Evolutionary conservation across 2,113 vertebrate species (phyloP).

Genomic region (Oplegnathus fasciatus): DNA sequence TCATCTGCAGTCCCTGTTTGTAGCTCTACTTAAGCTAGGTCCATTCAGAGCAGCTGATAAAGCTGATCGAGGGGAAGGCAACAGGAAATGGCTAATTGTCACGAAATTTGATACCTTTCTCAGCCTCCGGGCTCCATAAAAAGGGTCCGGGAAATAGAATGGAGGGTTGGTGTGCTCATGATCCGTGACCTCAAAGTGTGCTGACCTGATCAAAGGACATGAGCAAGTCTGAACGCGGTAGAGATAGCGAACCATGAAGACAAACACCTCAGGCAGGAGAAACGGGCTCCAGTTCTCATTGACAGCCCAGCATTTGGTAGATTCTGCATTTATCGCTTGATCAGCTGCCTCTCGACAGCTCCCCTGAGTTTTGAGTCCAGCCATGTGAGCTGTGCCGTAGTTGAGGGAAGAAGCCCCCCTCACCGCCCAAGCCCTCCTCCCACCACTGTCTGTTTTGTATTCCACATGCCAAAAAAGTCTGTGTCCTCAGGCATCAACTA

Average conservation of each 20-base stretch:
- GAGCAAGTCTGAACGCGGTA: constrained; percentile 40
- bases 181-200: constrained; percentile 69
- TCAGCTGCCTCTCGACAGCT: constrained; percentile 74
- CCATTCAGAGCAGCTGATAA: constrained; percentile 55
- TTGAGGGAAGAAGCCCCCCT: constrained; percentile 7
- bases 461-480: constrained; percentile 39
- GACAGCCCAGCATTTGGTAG: constrained; percentile 49
- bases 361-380: constrained; percentile 63
- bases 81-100: constrained; percentile 63
- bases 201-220: constrained; percentile 71
- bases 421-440: background rate
- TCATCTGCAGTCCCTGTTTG: background rate
- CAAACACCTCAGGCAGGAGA: constrained; percentile 65
- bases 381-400: constrained; percentile 53
- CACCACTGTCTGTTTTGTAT: constrained; percentile 55
- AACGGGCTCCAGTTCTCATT: constrained; percentile 34
- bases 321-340: constrained; percentile 69
- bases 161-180: constrained; percentile 28
- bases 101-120: constrained; percentile 47
- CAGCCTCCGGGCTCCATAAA: constrained; percentile 45
- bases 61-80: constrained; percentile 44
- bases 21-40: constrained; percentile 3
- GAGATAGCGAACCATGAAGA: constrained; percentile 64
- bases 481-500: constrained; percentile 61
- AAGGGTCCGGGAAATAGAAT: constrained; percentile 48